Evolutionary conservation across 2,113 vertebrate species (phyloP), one percentile per base, ranked within the genome.

Genomic region (Crypturellus undulatus): DNA sequence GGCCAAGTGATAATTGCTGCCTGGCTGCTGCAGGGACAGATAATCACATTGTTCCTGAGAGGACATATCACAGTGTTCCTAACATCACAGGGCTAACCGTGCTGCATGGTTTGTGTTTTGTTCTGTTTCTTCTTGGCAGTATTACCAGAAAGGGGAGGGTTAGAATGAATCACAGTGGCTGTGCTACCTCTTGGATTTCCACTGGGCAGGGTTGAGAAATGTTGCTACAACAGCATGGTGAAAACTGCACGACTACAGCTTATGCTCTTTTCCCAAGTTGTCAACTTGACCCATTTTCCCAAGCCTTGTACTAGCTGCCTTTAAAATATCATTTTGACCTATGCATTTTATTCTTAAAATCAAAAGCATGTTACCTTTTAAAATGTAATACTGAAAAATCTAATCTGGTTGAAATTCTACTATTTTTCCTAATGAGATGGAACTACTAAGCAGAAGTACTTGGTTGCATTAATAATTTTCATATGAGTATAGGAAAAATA

Each of bases 361-460:
- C 56, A 84, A 93, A 94, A 92, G 16, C 21, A 70, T 0, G 2
- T 21, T 79, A 67, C 63, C 43, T 87, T 79, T 40, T 5, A 21
- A 79, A 88, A 70, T 12, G 8, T 28, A 67, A 79, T 65, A 54
- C 83, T 49, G 58, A 87, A 79, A 52, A 73, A 56, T 22, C 62
- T 78, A 38, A 71, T 90, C 73, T 87, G 52, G 28, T 95, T 93
- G 79, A 73, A 96, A 87, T 85, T 92, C 87, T 85, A 63, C 26
- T 82, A 7, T 45, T 94, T 88, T 75, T 71, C 79, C 47, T 78
- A 52, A 45, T 72, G 82, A 77, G 49, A 68, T 69, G 60, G 92
- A 92, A 90, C 49, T 79, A 87, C 58, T 84, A 40, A 87, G 72
- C 43, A 64, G 36, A 91, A 91, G 64, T 36, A 71, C 42, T 84